Percentiles rank a stretch among this genome's conserved stretches.
Evolutionary conservation across 2,797 vertebrate genomes (phyloP).

Genomic region (Gymnothorax javanicus): DNA sequence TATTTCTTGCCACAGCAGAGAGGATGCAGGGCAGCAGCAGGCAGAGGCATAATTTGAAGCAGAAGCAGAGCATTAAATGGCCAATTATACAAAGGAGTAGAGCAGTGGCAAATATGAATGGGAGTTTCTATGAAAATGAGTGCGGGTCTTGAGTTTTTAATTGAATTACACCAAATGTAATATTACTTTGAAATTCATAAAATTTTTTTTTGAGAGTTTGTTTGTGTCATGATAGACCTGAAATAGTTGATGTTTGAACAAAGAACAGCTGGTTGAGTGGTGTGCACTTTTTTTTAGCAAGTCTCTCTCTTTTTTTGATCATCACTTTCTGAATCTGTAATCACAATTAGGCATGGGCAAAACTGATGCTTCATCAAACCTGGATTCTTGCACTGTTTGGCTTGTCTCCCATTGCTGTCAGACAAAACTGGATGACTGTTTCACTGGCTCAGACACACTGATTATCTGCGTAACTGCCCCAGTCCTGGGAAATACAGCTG

Average conservation of each 20-base stretch:
- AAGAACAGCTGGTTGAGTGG: not conserved
- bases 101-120: too few relatives aligned
- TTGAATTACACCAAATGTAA: not conserved
- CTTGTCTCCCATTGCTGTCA: not conserved
- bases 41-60: too few relatives aligned
- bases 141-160: too few relatives aligned
- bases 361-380: constrained; percentile 4
- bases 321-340: constrained; percentile 7
- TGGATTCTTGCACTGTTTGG: constrained; percentile 18
- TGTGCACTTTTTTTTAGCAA: not conserved
- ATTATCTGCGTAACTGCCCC: constrained; percentile 17
- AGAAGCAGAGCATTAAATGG: too few relatives aligned
- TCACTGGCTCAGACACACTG: constrained; percentile 10
- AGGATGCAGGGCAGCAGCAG: too few relatives aligned
- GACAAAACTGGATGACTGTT: not conserved
- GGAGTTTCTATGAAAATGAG: too few relatives aligned
- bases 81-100: too few relatives aligned
- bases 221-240: not conserved
- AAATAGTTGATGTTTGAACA: not conserved
- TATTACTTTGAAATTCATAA: not conserved
- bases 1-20: too few relatives aligned
- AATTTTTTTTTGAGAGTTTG: not conserved
- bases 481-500: not conserved
- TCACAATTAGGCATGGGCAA: not conserved
- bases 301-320: not conserved